Conservation (phyloP, 37 sponge, comb jelly and placozoan genomes). For the Sycon ciliatum region DNA sequence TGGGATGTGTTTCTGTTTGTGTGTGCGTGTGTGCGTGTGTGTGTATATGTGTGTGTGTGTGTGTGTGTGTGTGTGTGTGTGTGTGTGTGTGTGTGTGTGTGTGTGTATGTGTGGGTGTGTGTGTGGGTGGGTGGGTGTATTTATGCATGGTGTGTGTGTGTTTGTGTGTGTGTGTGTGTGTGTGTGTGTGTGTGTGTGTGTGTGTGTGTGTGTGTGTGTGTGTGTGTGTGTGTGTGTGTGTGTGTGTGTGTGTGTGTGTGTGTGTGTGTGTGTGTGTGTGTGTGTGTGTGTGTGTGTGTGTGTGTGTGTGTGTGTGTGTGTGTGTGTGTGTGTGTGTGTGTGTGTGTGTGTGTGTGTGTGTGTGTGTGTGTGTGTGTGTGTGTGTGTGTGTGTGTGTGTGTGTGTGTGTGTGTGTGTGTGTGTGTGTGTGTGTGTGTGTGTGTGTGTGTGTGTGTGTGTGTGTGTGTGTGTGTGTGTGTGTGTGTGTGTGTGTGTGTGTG, state of each 20-base stretch:
- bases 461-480: neutral
- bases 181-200: neutral
- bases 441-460: neutral
- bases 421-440: neutral
- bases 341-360: slow-evolving; percentile 5
- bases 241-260: slow-evolving; percentile 5
- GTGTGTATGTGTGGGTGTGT: neutral
- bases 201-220: neutral
- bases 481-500: slow-evolving; percentile 1
- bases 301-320: neutral
- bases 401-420: neutral
- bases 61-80: slow-evolving; percentile 1
- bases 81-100: slow-evolving; percentile 5
- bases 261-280: slow-evolving; percentile 5
- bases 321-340: neutral
- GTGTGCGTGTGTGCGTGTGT: neutral
- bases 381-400: neutral
- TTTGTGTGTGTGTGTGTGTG: neutral
- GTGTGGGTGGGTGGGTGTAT: neutral
- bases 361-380: slow-evolving; percentile 1
- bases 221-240: slow-evolving; percentile 5
- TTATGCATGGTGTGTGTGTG: neutral
- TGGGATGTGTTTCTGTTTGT: neutral
- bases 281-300: neutral
- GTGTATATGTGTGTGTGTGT: neutral